Conservation (phyloP, 1,140 invertebrate genomes). For the Procambarus virginalis region DNA sequence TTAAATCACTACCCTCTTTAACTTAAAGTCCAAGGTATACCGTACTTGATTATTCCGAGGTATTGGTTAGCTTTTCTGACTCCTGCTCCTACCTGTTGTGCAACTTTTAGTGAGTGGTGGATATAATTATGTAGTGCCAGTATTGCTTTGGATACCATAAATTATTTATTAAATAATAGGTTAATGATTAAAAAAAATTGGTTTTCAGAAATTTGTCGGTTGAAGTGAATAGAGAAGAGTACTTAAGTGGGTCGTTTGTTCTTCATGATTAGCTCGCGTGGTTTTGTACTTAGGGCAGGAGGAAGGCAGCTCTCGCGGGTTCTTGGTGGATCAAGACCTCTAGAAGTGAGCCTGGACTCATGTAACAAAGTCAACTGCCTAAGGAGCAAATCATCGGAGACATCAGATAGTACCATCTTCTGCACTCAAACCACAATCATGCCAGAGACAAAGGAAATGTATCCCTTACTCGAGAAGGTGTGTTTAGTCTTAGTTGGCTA, state of each 20-base stretch:
- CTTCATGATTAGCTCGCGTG: slow-evolving; percentile 34
- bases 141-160: no score
- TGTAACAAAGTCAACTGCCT: background rate
- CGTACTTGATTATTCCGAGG: no score
- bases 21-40: no score
- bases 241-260: background rate
- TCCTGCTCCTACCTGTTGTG: no score
- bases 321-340: slow-evolving; percentile 1
- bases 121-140: no score
- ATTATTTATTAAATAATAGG: no score
- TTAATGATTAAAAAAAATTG: no score
- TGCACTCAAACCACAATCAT: background rate
- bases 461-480: slow-evolving; percentile 31
- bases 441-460: background rate
- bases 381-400: background rate
- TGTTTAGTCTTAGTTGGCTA: background rate
- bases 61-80: no score
- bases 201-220: background rate
- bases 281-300: slow-evolving; percentile 38
- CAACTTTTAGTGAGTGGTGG: no score
- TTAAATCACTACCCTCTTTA: no score
- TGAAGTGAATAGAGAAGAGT: background rate
- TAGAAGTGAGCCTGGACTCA: background rate
- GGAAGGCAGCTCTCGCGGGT: slow-evolving; percentile 27
- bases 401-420: background rate